Base-by-base conservation (phyloP, 2,113 vertebrate genomes). In the Cephalopholis sonnerati region DNA sequence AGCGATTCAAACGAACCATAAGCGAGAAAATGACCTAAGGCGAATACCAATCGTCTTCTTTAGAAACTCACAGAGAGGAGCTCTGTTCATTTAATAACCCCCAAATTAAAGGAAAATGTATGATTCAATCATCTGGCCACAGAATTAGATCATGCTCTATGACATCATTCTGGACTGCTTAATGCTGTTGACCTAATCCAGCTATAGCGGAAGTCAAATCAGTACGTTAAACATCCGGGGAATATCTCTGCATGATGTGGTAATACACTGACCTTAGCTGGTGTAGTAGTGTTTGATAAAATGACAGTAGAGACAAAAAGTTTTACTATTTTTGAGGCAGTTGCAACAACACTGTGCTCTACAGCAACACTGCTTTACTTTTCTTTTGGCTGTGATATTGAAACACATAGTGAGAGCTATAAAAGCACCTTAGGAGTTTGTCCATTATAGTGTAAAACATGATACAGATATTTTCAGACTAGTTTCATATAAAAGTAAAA, bases 71-170 rank as follows among this genome's bases (percentile, higher is more conserved):
- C 83, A 91, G 87, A 95, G 92, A 93, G 84, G 64, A 74, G 91
- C 91, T 92, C 92, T 94, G 93, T 95, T 94, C 91, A 73, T 93
- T 94, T 94, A 95, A 95, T 94, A 94, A 92, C 88, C 91, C 79
- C 69, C 59, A 89, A 95, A 95, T 95, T 92, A 95, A 92, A 92
- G 93, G 91, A 93, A 96, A 95, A 94, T 90, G 92, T 91, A 95
- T 95, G 95, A 95, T 95, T 94, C 91, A 94, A 79, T 95, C 93
- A 92, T 93, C 87, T 93, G 92, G 90, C 91, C 89, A 75, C 92
- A 92, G 87, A 94, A 76, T 96, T 91, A 96, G 93, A 95, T 95
- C 94, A 96, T 94, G 88, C 89, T 91, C 86, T 84, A 92, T 95
- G 94, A 95, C 94, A 93, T 95, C 95, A 96, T 93, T 36, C 79